Evolutionary conservation across 2,113 vertebrate genomes (phyloP).

Genomic region (Pogonocichla stellata): DNA sequence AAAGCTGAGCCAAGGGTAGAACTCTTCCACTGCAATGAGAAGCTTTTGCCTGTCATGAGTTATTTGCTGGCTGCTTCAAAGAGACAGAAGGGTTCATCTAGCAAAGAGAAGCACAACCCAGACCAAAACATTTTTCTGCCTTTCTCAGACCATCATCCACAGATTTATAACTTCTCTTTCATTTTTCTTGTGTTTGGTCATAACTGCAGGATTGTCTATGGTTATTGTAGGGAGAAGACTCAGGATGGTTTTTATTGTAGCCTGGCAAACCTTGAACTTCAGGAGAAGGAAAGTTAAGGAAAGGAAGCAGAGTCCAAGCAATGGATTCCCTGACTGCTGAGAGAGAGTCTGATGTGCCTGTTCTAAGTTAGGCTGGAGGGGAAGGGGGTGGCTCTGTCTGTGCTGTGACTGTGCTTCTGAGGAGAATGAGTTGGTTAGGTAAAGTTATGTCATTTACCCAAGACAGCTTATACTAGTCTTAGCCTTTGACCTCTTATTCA

Average conservation of each 20-base stretch:
- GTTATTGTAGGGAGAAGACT: background rate
- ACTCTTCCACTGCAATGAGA: background rate
- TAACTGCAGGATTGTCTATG: background rate
- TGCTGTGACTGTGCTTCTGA: background rate
- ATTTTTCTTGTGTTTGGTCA: background rate
- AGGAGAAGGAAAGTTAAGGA: background rate
- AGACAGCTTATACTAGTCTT: background rate
- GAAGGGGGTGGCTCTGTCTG: background rate
- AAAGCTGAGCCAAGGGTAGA: background rate
- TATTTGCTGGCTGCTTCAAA: background rate
- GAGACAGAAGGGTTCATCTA: background rate
- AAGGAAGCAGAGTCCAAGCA: background rate
- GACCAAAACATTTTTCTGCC: background rate
- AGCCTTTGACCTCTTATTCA: background rate
- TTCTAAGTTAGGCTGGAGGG: background rate
- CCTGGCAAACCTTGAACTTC: background rate
- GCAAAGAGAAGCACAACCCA: background rate
- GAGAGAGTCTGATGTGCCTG: background rate
- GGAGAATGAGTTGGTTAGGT: background rate
- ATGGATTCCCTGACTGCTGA: background rate
- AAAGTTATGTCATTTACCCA: background rate
- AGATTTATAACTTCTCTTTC: background rate
- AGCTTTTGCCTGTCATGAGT: background rate
- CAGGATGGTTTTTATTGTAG: background rate
- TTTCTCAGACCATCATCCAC: background rate